Base-by-base conservation (phyloP, 2,888 invertebrate genomes). In the Thera obeliscata region DNA sequence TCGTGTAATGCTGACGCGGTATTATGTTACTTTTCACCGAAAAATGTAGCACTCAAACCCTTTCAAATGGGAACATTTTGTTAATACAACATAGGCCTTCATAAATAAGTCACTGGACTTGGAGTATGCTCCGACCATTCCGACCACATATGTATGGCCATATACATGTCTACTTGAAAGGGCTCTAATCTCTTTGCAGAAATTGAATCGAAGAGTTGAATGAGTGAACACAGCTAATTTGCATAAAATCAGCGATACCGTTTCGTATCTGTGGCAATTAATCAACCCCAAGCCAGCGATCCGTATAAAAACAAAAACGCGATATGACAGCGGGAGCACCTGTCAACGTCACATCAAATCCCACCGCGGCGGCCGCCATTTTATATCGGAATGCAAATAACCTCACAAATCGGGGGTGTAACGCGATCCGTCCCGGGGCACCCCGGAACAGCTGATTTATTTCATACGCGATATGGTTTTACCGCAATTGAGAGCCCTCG, bases 401-500 rank as follows among this genome's bases (percentile, higher is more conserved):
- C 81, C 83, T 79, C 80, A 78, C 89, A 87, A 89, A 88, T 87
- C 83, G 88, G 84, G 90, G 90, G 90, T 87, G 91, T 88, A 90
- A 90, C 89, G 79, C 81, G 87, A 90, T 84, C 86, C 84, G 82
- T 84, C 85, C 87, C 85, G 77, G 81, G 82, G 82, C 82, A 84
- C 79, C 81, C 83, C 81, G 80, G 80, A 84, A 85, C 86, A 84
- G 84, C 87, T 87, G 91, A 91, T 91, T 91, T 91, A 90, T 92
- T 90, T 89, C 86, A 88, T 87, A 85, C 83, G 85, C 87, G 91
- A 91, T 91, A 90, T 90, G 90, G 89, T 91, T 91, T 87, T 82
- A 84, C 87, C 87, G 85, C 89, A 88, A 88, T 88, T 83, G 86
- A 88, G 86, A 82, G 80, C 84, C 85, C 86, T 69, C 72, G 52